phyloP scores from a whole-genome alignment of 2,888 invertebrate species.

The Buathra laborator region DNA sequence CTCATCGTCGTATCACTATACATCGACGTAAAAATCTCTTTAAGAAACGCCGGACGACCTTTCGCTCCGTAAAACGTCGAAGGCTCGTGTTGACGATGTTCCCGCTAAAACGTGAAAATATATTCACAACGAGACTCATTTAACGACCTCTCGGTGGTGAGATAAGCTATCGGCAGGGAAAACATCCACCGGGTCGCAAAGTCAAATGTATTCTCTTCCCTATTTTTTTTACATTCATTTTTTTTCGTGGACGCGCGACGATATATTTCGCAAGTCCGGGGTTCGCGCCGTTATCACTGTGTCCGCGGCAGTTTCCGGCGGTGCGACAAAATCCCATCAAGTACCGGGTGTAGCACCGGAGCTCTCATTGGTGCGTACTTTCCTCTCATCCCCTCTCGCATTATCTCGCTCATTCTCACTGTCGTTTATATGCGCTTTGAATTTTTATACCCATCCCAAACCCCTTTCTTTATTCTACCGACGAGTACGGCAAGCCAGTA shows the following conservation, averaged over 20 bases:
- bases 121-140: constrained; percentile 45
- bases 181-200: constrained; percentile 14
- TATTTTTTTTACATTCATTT: constrained; percentile 10
- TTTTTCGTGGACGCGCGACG: constrained; percentile 12
- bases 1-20: neutral
- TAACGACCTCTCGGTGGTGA: constrained; percentile 34
- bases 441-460: constrained; percentile 17
- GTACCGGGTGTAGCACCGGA: neutral
- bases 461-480: neutral
- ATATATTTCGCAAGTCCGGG: constrained; percentile 20
- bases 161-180: constrained; percentile 48
- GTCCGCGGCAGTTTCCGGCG: constrained; percentile 37
- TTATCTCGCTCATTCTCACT: constrained; percentile 9
- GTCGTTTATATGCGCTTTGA: constrained; percentile 14
- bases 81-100: constrained; percentile 21
- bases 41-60: constrained; percentile 15
- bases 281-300: constrained; percentile 31
- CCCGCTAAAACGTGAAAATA: constrained; percentile 22
- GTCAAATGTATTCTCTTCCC: constrained; percentile 3
- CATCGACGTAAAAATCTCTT: neutral
- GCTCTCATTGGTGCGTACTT: constrained; percentile 15
- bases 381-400: neutral
- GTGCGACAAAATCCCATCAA: constrained; percentile 31
- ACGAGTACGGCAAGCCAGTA: neutral
- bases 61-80: constrained; percentile 10